phyloP scores from a whole-genome alignment of 2,888 invertebrate species.

The Drosophila mettleri region DNA sequence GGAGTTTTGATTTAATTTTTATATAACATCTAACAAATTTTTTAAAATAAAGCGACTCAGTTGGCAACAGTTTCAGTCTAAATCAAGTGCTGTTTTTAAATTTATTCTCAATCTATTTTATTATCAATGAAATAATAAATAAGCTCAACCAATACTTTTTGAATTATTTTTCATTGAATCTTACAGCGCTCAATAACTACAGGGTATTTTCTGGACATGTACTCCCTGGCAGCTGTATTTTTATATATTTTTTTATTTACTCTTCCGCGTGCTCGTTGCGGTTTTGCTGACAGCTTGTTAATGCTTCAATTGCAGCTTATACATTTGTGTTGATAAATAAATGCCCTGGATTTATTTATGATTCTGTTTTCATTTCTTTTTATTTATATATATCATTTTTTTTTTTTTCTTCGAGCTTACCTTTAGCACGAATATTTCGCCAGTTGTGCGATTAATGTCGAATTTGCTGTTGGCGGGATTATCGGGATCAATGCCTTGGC shows the following conservation, averaged over 20 bases:
- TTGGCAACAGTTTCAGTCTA: no score
- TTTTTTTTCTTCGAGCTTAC: slow-evolving; percentile 86
- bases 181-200: background rate
- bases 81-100: background rate
- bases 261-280: slow-evolving; percentile 28
- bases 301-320: slow-evolving; percentile 47
- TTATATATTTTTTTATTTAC: slow-evolving; percentile 35
- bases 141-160: background rate
- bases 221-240: background rate
- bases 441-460: slow-evolving; percentile 97
- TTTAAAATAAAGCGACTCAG: no score
- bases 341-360: slow-evolving; percentile 7
- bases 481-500: slow-evolving; percentile 97
- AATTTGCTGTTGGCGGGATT: slow-evolving; percentile 98
- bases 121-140: no score
- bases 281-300: slow-evolving; percentile 52
- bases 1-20: no score
- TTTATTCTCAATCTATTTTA: background rate
- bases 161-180: background rate
- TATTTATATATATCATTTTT: background rate
- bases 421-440: slow-evolving; percentile 97
- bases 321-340: slow-evolving; percentile 29
- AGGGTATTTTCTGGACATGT: background rate
- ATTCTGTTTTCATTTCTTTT: background rate
- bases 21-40: no score